phyloP scores from a whole-genome alignment of 2,797 vertebrate genomes.

The Cossypha polioptera region DNA sequence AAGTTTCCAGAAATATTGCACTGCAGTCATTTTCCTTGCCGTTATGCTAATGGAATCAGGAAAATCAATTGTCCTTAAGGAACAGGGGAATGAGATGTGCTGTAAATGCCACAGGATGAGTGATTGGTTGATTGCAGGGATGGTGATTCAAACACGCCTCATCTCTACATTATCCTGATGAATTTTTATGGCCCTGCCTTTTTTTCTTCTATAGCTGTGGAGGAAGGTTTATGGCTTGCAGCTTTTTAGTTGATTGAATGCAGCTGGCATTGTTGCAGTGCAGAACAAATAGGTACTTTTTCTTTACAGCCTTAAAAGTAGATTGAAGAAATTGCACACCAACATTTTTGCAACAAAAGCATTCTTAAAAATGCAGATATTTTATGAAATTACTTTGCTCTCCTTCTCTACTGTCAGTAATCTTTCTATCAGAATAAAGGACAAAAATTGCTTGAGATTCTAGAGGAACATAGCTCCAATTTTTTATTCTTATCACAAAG shows the following conservation, averaged over 20 bases:
- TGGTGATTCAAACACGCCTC: slow-evolving; percentile 79
- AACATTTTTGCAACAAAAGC: slow-evolving; percentile 79
- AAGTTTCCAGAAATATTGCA: slow-evolving; percentile 88
- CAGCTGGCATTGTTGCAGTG: slow-evolving; percentile 84
- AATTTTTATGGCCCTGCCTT: slow-evolving; percentile 85
- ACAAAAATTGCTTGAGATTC: slow-evolving; percentile 67
- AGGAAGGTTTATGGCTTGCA: slow-evolving; percentile 86
- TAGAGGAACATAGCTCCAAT: slow-evolving; percentile 59
- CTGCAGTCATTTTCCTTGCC: slow-evolving; percentile 84
- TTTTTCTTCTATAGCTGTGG: slow-evolving; percentile 79
- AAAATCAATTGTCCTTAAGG: slow-evolving; percentile 94
- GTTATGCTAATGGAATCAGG: slow-evolving; percentile 92
- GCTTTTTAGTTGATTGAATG: slow-evolving; percentile 87
- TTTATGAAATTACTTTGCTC: slow-evolving; percentile 75
- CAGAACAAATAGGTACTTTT: slow-evolving; percentile 85
- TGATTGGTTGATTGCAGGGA: slow-evolving; percentile 85
- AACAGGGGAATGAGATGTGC: slow-evolving; percentile 89
- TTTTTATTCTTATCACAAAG: slow-evolving; percentile 79
- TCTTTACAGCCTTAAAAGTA: slow-evolving; percentile 80
- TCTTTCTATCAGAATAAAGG: slow-evolving; percentile 74
- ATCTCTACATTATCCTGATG: slow-evolving; percentile 87
- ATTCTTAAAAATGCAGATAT: slow-evolving; percentile 79
- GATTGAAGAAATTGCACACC: slow-evolving; percentile 78
- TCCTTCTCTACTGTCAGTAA: slow-evolving; percentile 66
- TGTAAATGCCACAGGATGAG: slow-evolving; percentile 91